phyloP scores from a whole-genome alignment of 2,888 invertebrate genomes.

The Pollenia labialis region DNA sequence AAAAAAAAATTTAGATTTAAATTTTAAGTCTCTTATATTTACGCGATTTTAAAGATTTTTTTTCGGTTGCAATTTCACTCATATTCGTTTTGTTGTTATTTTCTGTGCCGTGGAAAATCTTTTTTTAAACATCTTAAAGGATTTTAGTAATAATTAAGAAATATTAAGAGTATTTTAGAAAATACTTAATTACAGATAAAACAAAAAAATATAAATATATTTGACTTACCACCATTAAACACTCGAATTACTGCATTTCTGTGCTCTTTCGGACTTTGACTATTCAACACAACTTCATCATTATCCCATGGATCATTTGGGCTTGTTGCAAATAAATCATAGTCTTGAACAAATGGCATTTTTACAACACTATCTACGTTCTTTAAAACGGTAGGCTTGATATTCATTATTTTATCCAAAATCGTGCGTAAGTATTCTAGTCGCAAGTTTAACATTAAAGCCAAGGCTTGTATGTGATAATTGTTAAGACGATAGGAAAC shows the following conservation, averaged over 20 bases:
- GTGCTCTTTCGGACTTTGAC: slow-evolving; percentile 36
- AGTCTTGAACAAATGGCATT: slow-evolving; percentile 56
- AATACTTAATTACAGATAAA: background rate
- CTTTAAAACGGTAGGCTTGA: slow-evolving; percentile 71
- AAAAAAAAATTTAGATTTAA: no score
- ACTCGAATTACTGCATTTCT: background rate
- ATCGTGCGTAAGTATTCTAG: slow-evolving; percentile 75
- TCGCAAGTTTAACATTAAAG: slow-evolving; percentile 76
- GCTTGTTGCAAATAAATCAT: slow-evolving; percentile 53
- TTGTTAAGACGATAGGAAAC: slow-evolving; percentile 76
- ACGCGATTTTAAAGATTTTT: no score
- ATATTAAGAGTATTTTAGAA: no score
- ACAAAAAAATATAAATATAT: background rate
- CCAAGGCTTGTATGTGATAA: slow-evolving; percentile 77
- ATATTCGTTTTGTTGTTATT: no score
- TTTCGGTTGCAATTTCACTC: no score
- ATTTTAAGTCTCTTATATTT: no score
- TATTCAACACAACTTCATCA: slow-evolving; percentile 35
- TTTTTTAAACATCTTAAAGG: no score
- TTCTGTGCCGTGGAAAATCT: no score
- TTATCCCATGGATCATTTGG: background rate
- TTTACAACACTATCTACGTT: slow-evolving; percentile 63
- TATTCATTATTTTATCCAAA: slow-evolving; percentile 75
- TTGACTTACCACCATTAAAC: slow-evolving; percentile 4
- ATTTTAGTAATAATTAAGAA: no score